Evolutionary conservation across 1,140 invertebrate genomes (phyloP), one percentile per base, ranked within the genome.

Genomic region (Diabrotica virgifera): DNA sequence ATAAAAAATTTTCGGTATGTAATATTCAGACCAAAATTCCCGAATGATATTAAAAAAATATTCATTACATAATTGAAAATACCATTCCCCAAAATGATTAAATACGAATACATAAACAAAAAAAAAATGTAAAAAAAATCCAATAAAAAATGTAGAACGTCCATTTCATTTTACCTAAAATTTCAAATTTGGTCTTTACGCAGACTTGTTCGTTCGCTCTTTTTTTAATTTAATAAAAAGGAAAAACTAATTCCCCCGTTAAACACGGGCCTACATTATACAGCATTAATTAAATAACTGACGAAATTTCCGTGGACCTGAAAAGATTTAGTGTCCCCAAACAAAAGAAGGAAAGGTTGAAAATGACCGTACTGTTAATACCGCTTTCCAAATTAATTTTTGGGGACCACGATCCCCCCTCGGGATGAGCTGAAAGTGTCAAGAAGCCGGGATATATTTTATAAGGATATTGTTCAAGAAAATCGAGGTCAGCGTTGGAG

Each of bases 311-410:
- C 40, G 40, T 4, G 40, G 40, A 46, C 40, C 40, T n/a, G n/a
- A 46, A 46, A 46, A 46, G 40, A 46, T 46, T 46, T 46, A 46
- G 40, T 46, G 40, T 8, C n/a, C n/a, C 5, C 40, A 46, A 46
- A 46, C 40, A 46, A 46, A 46, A 46, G 40, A 46, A 46, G 40
- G 40, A 46, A 46, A 46, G 40, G 40, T 46, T 46, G 40, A 46
- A 46, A 46, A 46, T 46, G 40, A 46, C 40, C 40, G 40, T 46
- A n/a, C 24, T 24, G 24, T 24, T 24, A 24, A 24, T 24, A 24
- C 40, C 40, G 40, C 40, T 8, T 46, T 46, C n/a, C n/a, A 46
- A 46, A 46, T 46, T 46, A 46, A 46, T 46, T 46, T 46, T 46
- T 46, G 40, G 40, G 40, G 40, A 46, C 40, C 3, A 46, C 8